Percentiles rank a stretch among this genome's conserved stretches.
These are phyloP conservation scores for Morone saxatilis DNA, from an alignment of 2,113 vertebrate genomes.

Conservation along the genomic window DNA sequence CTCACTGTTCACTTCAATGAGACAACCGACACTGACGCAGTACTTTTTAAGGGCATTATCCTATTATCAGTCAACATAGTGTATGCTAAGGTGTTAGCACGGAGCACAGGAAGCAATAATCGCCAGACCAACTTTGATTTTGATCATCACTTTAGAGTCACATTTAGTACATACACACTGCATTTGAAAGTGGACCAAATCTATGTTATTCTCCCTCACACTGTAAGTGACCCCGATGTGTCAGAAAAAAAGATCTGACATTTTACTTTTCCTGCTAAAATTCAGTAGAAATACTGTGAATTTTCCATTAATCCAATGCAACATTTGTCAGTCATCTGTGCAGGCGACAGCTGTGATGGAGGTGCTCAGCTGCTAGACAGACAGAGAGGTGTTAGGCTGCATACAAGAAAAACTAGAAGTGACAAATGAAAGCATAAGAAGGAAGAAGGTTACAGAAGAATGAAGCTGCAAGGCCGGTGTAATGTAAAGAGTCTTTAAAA, in stretches of 20 bases:
- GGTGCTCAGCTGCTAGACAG: not conserved
- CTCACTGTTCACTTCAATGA: no score
- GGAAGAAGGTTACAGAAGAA: not conserved
- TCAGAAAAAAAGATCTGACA: not conserved
- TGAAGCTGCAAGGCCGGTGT: not conserved
- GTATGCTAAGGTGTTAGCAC: not conserved
- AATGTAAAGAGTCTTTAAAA: not conserved
- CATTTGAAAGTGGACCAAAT: not conserved
- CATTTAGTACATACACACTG: not conserved
- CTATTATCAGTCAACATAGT: not conserved
- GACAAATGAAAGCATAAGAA: not conserved
- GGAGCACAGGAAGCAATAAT: not conserved
- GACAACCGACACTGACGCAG: not conserved
- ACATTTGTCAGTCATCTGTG: not conserved
- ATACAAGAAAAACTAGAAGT: not conserved
- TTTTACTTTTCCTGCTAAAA: no score
- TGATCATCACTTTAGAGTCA: not conserved
- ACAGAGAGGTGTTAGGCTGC: not conserved
- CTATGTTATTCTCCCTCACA: not conserved
- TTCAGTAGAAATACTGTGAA: not conserved
- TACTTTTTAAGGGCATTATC: not conserved
- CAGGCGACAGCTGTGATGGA: not conserved
- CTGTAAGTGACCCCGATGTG: not conserved
- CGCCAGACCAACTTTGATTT: not conserved
- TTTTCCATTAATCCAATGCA: not conserved